Conservation (phyloP, 2,797 vertebrate species). For the Ptychadena robeensis region DNA sequence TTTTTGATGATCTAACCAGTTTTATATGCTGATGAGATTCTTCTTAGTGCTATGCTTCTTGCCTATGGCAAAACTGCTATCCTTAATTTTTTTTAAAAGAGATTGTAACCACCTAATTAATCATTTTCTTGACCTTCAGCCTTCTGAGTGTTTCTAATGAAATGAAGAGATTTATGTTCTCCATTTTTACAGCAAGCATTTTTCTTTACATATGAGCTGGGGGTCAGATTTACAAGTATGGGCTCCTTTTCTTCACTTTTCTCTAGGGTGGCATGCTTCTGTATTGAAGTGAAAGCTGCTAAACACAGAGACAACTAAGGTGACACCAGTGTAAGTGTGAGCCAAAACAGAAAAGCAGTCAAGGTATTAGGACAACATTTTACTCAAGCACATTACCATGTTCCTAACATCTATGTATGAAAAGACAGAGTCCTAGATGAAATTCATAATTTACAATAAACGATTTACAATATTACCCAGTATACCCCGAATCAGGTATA, state of each 20-base stretch:
- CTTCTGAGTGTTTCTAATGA: constrained; percentile 62
- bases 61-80: constrained; percentile 55
- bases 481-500: too few species aligned
- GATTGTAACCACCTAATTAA: constrained; percentile 65
- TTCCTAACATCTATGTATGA: too few species aligned
- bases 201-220: constrained; percentile 48
- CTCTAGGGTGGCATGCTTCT: not conserved
- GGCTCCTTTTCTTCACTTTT: not conserved
- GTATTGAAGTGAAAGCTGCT: not conserved
- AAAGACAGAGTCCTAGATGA: too few species aligned
- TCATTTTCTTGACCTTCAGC: constrained; percentile 65
- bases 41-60: constrained; percentile 51
- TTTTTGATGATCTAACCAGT: constrained; percentile 63
- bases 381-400: too few species aligned
- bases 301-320: not conserved
- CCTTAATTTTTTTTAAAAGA: constrained; percentile 64
- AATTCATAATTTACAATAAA: too few species aligned
- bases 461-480: too few species aligned
- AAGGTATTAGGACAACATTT: too few species aligned
- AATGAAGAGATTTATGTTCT: constrained; percentile 58
- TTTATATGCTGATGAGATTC: constrained; percentile 64
- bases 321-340: not conserved
- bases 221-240: constrained; percentile 1
- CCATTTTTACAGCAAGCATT: constrained; percentile 55
- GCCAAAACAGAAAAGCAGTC: not conserved